Evolutionary conservation across 2,888 invertebrate species (phyloP).

Genomic region (Druceiella hillmani): DNA sequence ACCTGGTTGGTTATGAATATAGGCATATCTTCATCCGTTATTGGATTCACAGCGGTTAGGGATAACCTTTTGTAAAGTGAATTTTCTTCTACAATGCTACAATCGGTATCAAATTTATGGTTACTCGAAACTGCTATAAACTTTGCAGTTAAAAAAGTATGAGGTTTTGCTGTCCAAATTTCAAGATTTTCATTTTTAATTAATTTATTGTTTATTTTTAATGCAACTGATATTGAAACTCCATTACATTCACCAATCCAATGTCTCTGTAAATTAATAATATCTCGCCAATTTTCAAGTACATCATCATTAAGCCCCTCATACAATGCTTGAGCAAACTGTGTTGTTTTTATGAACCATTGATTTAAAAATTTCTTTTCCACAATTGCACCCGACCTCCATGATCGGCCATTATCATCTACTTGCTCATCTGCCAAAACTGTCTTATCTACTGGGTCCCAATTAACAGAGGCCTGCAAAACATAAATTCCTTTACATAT

Average conservation of each 20-base stretch:
- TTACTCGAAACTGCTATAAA: constrained; percentile 61
- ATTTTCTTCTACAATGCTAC: constrained; percentile 27
- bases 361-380: constrained; percentile 85
- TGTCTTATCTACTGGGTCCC: constrained; percentile 98
- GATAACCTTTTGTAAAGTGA: constrained; percentile 33
- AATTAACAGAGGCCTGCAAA: constrained; percentile 80
- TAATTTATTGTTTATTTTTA: constrained; percentile 33
- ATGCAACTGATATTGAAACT: constrained; percentile 60
- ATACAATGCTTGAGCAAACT: constrained; percentile 65
- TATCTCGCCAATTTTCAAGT: constrained; percentile 77
- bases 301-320: constrained; percentile 65
- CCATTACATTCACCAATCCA: constrained; percentile 91
- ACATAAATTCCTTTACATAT: constrained; percentile 6
- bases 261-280: constrained; percentile 76
- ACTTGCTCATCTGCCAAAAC: constrained; percentile 98
- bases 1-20: constrained; percentile 59
- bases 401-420: constrained; percentile 82
- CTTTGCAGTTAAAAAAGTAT: constrained; percentile 62
- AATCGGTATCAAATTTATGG: constrained; percentile 47
- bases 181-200: constrained; percentile 37
- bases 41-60: constrained; percentile 62
- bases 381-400: constrained; percentile 95
- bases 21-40: constrained; percentile 58
- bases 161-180: constrained; percentile 72
- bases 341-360: constrained; percentile 92